Evolutionary conservation across 2,888 invertebrate species (phyloP).

Genomic region (Capitulum mitella): DNA sequence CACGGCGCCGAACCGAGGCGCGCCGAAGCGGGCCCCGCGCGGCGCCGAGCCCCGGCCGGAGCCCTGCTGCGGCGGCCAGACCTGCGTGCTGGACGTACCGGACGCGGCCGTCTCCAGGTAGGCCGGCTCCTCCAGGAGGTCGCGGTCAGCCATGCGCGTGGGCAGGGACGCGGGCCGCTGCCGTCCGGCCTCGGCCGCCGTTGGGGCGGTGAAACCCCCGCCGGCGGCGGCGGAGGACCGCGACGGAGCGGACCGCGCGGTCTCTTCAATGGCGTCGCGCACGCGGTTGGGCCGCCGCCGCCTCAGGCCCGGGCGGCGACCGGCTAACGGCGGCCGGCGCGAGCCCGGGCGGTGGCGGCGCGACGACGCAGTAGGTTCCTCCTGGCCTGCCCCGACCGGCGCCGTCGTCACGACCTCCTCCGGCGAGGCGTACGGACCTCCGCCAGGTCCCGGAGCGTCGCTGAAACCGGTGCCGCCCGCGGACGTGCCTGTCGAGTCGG

Average conservation of each 20-base stretch:
- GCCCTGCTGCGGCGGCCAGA: not conserved
- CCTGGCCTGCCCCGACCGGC: no score
- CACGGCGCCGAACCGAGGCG: not conserved
- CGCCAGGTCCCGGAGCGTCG: no score
- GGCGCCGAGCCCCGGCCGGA: not conserved
- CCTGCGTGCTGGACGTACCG: not conserved
- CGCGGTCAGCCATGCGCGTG: not conserved
- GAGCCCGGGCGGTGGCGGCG: not conserved
- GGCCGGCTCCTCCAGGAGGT: not conserved
- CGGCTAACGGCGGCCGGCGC: not conserved
- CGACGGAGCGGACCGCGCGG: not conserved
- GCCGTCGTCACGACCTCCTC: no score
- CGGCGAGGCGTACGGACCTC: no score
- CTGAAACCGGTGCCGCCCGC: no score
- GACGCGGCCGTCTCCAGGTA: not conserved
- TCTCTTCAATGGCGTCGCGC: not conserved
- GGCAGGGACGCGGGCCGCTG: not conserved
- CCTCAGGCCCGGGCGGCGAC: not conserved
- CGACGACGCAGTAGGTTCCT: no score
- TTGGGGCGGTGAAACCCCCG: no score
- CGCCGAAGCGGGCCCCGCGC: not conserved
- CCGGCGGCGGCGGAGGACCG: not conserved
- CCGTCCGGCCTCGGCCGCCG: no score
- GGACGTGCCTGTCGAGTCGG: no score
- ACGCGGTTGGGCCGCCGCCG: not conserved